Conservation (phyloP, 2,797 vertebrate species). For the Tiaroga cobitis region DNA sequence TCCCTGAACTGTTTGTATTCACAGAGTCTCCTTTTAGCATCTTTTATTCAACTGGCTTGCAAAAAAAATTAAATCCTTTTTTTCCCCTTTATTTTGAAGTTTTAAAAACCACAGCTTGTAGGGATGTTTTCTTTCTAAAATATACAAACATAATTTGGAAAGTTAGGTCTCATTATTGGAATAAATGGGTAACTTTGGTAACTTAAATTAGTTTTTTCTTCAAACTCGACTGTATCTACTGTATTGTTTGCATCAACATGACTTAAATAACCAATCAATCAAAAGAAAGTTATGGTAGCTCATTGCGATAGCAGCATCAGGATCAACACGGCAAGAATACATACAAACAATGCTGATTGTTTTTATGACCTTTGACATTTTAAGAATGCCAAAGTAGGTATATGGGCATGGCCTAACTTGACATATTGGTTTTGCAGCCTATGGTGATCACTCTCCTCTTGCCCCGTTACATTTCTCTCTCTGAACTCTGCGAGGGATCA, state of each 20-base stretch:
- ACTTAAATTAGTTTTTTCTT: not conserved
- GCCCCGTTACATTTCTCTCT: not conserved
- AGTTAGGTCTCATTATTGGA: not conserved
- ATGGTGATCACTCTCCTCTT: not conserved
- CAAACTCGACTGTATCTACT: not conserved
- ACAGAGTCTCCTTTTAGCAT: not conserved
- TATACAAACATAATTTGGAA: not conserved
- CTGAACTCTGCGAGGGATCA: not conserved
- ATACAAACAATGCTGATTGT: not conserved
- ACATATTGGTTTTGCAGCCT: not conserved
- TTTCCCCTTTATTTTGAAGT: not conserved
- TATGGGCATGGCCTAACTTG: not conserved
- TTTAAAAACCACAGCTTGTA: not conserved
- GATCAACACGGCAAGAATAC: not conserved
- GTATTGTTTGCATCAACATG: not conserved
- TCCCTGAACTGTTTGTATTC: not conserved
- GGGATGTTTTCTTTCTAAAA: not conserved
- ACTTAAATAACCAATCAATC: not conserved
- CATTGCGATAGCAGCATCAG: not conserved
- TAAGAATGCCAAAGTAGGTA: not conserved
- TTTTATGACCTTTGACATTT: not conserved
- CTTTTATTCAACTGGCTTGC: not conserved
- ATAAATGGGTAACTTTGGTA: not conserved
- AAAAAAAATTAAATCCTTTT: not conserved
- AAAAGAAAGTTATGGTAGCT: not conserved